phyloP scores from a whole-genome alignment of 2,113 vertebrate species.

The Callithrix jacchus region DNA sequence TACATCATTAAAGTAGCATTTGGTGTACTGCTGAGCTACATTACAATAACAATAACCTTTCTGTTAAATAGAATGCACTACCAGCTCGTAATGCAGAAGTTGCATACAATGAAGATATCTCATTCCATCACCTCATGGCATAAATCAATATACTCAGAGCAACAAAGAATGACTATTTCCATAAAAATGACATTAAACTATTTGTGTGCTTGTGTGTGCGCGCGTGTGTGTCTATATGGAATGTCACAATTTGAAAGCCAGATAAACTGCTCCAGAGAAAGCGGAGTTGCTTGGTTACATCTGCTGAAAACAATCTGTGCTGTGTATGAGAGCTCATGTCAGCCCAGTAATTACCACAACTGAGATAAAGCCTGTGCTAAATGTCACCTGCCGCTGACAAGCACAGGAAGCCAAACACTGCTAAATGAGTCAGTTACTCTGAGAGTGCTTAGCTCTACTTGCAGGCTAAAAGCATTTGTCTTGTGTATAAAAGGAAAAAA shows the following conservation, averaged over 20 bases:
- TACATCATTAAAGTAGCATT: slow-evolving; percentile 83
- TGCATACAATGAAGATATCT: slow-evolving; percentile 64
- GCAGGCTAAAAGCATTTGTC: slow-evolving; percentile 72
- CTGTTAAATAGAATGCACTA: slow-evolving; percentile 76
- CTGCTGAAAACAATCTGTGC: slow-evolving; percentile 81
- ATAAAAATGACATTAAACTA: slow-evolving; percentile 64
- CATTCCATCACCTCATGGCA: slow-evolving; percentile 42
- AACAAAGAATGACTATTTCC: slow-evolving; percentile 58
- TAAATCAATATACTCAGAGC: slow-evolving; percentile 71
- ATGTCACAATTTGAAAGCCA: slow-evolving; percentile 64
- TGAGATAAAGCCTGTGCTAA: slow-evolving; percentile 84
- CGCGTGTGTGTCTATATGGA: slow-evolving; percentile 14
- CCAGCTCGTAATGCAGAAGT: slow-evolving; percentile 53
- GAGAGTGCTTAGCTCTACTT: slow-evolving; percentile 69
- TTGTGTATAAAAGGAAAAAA: slow-evolving; percentile 63
- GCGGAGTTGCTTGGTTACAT: slow-evolving; percentile 81
- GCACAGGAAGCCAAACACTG: slow-evolving; percentile 74
- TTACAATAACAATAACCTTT: slow-evolving; percentile 82
- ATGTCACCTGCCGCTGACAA: slow-evolving; percentile 83
- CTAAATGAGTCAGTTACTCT: slow-evolving; percentile 80
- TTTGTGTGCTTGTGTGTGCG: background rate
- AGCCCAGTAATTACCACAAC: slow-evolving; percentile 82
- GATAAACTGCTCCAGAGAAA: slow-evolving; percentile 74
- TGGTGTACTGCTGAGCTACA: slow-evolving; percentile 78
- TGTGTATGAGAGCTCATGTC: slow-evolving; percentile 79